phyloP scores from a whole-genome alignment of 2,888 invertebrate genomes.

The Troilus luridus region DNA sequence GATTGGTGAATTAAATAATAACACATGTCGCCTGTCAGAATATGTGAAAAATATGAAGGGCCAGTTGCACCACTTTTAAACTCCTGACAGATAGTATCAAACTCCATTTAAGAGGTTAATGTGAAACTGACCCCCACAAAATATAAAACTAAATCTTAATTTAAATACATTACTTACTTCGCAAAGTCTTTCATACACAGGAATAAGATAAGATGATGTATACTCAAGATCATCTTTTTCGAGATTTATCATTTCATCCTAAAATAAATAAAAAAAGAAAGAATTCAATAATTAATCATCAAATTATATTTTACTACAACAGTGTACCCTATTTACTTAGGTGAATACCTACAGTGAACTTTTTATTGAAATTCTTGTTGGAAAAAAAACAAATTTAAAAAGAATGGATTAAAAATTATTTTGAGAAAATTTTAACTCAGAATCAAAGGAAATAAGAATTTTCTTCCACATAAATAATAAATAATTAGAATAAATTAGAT shows the following conservation, averaged over 20 bases:
- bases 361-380: neutral
- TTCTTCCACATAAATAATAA: too few species aligned
- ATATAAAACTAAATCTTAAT: neutral
- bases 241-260: constrained; percentile 66
- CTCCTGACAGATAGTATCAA: neutral
- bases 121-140: neutral
- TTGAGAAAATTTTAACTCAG: neutral
- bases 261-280: neutral
- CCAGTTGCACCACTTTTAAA: neutral
- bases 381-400: neutral
- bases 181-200: constrained; percentile 81
- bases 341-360: too few species aligned
- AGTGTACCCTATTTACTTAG: too few species aligned
- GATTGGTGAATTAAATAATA: neutral
- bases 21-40: neutral
- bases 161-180: constrained; percentile 42
- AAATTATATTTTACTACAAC: too few species aligned
- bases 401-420: neutral
- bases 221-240: constrained; percentile 64
- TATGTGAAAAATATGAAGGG: neutral
- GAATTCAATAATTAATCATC: neutral
- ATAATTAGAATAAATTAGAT: constrained; percentile 51
- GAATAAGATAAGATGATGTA: constrained; percentile 75
- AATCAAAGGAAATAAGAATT: too few species aligned
- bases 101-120: neutral